These are phyloP conservation scores for Monochamus saltuarius DNA, from an alignment of 1,140 invertebrate species.

Conservation along the genomic window DNA sequence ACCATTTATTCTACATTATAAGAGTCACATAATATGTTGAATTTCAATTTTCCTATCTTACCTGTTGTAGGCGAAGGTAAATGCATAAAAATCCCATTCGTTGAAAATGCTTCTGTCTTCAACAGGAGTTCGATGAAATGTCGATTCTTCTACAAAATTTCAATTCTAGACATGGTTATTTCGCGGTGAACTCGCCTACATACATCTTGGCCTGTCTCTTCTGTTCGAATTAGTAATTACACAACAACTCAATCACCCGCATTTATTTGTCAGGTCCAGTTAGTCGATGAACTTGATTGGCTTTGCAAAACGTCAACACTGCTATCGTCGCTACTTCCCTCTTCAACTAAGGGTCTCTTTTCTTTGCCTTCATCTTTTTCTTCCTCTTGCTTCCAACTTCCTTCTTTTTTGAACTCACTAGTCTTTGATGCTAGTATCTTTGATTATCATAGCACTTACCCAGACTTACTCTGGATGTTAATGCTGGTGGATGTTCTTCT, in stretches of 20 bases:
- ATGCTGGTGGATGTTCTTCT: too few relatives aligned
- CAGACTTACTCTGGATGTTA: not conserved
- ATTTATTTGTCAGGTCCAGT: conserved; percentile 1
- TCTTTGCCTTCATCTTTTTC: not conserved
- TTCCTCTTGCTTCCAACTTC: not conserved
- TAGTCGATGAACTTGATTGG: not conserved
- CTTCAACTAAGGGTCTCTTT: not conserved
- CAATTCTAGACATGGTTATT: too few relatives aligned
- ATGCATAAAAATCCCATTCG: too few relatives aligned
- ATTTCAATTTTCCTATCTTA: too few relatives aligned
- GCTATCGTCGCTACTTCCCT: conserved; percentile 2
- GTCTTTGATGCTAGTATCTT: not conserved
- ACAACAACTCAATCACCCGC: conserved; percentile 6
- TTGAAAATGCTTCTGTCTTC: too few relatives aligned
- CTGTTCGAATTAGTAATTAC: conserved; percentile 2
- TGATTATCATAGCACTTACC: not conserved
- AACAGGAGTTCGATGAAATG: too few relatives aligned
- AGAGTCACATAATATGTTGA: too few relatives aligned
- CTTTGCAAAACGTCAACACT: not conserved
- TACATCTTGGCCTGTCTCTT: conserved; percentile 3
- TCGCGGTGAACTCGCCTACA: not conserved
- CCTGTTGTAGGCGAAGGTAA: too few relatives aligned
- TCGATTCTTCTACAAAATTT: too few relatives aligned
- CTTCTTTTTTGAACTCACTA: conserved; percentile 3
- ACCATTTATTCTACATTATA: too few relatives aligned